Base-by-base conservation (phyloP, 1,140 invertebrate genomes). In the Gryon sp. region DNA sequence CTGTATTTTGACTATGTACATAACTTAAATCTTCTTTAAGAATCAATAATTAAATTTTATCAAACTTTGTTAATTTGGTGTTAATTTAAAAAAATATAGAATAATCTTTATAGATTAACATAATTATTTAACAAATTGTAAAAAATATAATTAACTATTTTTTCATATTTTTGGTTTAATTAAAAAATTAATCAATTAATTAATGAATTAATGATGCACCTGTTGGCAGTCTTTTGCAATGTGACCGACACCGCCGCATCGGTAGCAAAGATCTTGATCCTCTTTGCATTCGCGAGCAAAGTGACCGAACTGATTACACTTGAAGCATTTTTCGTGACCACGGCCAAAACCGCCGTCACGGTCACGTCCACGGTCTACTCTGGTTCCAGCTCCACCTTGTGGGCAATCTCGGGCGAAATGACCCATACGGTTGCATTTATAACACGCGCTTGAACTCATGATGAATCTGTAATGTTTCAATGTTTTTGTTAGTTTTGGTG, bases 261-360 rank as follows among this genome's bases (percentile, higher is more conserved):
- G 93, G 87, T 96, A 96, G 90, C 95, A 97, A 75, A 94, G 91
- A 84, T 95, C 93, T 52, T 93, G 93, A 80, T 94, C 93, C 86
- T 96, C 95, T 85, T 95, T 95, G 90, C 96, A 98, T 79, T 97
- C 95, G 72, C 96, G 92, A 76, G 96, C 96, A 86, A 97, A 97
- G 88, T 98, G 96, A 34, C 96, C 97, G 83, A 94, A 93, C 87
- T 95, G 92, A 89, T 98, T 98, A 90, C 97, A 99, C 90, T 97
- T 98, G 92, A 95, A 98, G 90, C 97, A 98, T 90, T 95, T 95
- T 79, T 95, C 94, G 72, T 93, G 92, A 28, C 90, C 89, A 76
- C 93, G 89, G 57, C 88, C 90, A 34, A 92, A 91, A 68, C 91
- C 92, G 48, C 87, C 86, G 43, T 90, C 89, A 45, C 90, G 88